Base-by-base conservation (phyloP, 1,140 invertebrate genomes). In the Kradibia gibbosae region DNA sequence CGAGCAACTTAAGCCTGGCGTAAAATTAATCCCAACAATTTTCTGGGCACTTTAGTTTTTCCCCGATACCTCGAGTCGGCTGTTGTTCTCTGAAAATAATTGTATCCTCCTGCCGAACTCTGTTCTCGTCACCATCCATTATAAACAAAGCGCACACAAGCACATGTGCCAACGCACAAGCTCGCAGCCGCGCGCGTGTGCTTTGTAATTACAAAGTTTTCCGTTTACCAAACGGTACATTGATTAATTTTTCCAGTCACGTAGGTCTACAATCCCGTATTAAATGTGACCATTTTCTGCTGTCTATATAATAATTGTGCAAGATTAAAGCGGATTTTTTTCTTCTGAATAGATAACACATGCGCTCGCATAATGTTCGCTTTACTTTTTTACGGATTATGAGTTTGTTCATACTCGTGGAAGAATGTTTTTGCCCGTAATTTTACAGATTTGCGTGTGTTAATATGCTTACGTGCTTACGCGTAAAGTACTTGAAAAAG, bases 401-500 rank as follows among this genome's bases (percentile, higher is more conserved):
- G 62, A 39, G 4, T 39, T 67, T 67, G 34, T 39, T 67, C 34
- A 67, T 22, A 67, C 62, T 67, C 28, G 62, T 15, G 34, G 62
- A 67, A 67, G 34, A 67, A 67, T 67, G 34, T 39, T 67, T 39
- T 39, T 39, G 11, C 34, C 20, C 20, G 39, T 67, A 67, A 67
- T 5, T 67, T 67, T 67, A 22, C 20, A 39, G 22, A 67, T 67
- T 67, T 39, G 34, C 11, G 34, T 67, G 20, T n/a, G 62, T 39
- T 62, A 34, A 31, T 62, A 67, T n/a, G 62, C 62, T 67, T 39
- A 65, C 62, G 22, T 39, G 62, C 34, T 67, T 67, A 67, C 31
- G 34, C 28, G 34, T 10, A 39, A 67, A 67, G 62, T 22, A 67
- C 34, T 67, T 39, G 34, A 67, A 67, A 67, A 67, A 67, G 62